A percentile compares a stretch with the other conserved stretches of the same genome.
phyloP scores from a whole-genome alignment of 2,888 invertebrate genomes.

The Panorpa germanica region DNA sequence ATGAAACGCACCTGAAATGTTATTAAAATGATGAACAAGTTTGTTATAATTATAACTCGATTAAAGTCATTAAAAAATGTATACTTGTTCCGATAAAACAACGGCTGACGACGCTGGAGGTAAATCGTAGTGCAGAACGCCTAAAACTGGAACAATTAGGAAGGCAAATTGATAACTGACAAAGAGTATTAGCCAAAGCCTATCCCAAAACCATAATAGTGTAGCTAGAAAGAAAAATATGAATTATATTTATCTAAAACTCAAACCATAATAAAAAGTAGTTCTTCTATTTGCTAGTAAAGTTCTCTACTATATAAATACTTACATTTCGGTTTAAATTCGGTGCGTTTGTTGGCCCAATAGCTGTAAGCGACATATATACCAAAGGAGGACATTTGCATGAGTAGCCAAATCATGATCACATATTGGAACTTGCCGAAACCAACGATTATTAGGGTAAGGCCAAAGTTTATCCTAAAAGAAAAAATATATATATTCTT shows the following conservation, averaged over 20 bases:
- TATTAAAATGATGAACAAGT: neutral
- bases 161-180: slow-evolving; percentile 22
- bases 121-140: slow-evolving; percentile 24
- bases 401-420: slow-evolving; percentile 31
- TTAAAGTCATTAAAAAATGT: slow-evolving; percentile 8
- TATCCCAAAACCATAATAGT: slow-evolving; percentile 22
- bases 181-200: slow-evolving; percentile 19
- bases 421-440: slow-evolving; percentile 39
- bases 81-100: slow-evolving; percentile 38
- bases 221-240: slow-evolving; percentile 20
- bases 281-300: no score
- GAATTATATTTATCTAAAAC: no score
- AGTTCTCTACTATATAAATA: slow-evolving; percentile 9
- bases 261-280: no score
- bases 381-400: slow-evolving; percentile 25
- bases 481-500: slow-evolving; percentile 8
- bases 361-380: slow-evolving; percentile 25
- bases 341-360: slow-evolving; percentile 26
- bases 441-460: slow-evolving; percentile 33
- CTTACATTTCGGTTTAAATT: slow-evolving; percentile 21
- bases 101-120: slow-evolving; percentile 34
- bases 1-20: slow-evolving; percentile 57
- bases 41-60: neutral
- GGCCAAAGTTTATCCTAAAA: slow-evolving; percentile 32
- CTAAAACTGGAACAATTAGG: slow-evolving; percentile 23